Evolutionary conservation across 2,113 vertebrate genomes (phyloP).

Genomic region (Macaca nemestrina): DNA sequence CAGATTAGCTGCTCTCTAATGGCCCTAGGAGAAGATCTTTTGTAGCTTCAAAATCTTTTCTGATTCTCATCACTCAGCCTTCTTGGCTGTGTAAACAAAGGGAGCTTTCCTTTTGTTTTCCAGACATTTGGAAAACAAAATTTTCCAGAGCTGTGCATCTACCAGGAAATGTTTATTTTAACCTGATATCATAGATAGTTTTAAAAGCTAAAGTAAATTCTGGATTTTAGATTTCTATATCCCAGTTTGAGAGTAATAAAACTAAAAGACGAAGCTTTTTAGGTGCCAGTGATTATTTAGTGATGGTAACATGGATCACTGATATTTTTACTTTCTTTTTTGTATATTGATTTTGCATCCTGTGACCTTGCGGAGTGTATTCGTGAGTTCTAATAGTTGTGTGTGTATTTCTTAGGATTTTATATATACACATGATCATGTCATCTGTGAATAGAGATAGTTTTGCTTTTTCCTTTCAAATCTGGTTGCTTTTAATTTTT

Average conservation of each 20-base stretch:
- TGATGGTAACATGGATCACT: slow-evolving; percentile 74
- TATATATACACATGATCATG: not conserved
- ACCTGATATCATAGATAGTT: slow-evolving; percentile 58
- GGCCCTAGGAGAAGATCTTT: slow-evolving; percentile 73
- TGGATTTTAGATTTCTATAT: slow-evolving; percentile 56
- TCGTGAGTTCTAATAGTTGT: not conserved
- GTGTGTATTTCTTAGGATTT: not conserved
- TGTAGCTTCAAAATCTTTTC: slow-evolving; percentile 77
- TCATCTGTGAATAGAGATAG: slow-evolving; percentile 6
- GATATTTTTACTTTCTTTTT: slow-evolving; percentile 67
- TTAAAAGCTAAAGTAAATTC: slow-evolving; percentile 66
- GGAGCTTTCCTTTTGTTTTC: slow-evolving; percentile 56
- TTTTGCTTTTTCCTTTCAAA: slow-evolving; percentile 33
- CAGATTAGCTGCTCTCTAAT: slow-evolving; percentile 79
- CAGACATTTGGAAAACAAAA: not conserved
- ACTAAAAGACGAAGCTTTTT: slow-evolving; percentile 31
- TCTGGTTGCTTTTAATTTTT: not conserved
- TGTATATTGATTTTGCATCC: slow-evolving; percentile 15
- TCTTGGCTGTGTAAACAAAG: slow-evolving; percentile 74
- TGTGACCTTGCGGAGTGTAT: not conserved
- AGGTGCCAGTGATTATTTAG: slow-evolving; percentile 77
- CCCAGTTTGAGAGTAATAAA: slow-evolving; percentile 70
- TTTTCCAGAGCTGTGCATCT: slow-evolving; percentile 62
- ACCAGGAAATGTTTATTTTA: slow-evolving; percentile 70
- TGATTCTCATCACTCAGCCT: slow-evolving; percentile 75